These are phyloP conservation scores for Phaonia tiefii DNA, from an alignment of 2,888 invertebrate genomes.

Conservation along the genomic window DNA sequence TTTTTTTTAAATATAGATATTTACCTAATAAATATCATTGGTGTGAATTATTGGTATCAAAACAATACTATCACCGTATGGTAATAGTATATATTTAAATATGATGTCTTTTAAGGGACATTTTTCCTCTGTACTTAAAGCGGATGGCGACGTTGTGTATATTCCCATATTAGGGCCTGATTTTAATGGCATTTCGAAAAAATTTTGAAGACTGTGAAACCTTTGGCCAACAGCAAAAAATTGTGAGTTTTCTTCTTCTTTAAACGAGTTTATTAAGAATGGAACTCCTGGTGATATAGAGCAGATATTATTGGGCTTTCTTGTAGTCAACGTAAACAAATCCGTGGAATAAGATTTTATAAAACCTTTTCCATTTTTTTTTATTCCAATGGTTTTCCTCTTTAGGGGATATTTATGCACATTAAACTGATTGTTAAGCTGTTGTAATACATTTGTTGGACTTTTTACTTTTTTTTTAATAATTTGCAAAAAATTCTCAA, in stretches of 20 bases:
- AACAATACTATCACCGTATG: constrained; percentile 36
- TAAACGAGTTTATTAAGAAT: background rate
- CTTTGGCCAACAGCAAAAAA: too few relatives aligned
- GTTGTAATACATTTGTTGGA: constrained; percentile 9
- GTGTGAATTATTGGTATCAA: constrained; percentile 39
- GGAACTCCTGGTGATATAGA: background rate
- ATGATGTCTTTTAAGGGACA: constrained; percentile 25
- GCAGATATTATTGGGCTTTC: constrained; percentile 33
- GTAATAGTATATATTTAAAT: constrained; percentile 39
- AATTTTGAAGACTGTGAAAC: too few relatives aligned
- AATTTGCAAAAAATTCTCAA: too few relatives aligned
- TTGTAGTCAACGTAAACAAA: constrained; percentile 36
- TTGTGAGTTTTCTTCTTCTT: background rate
- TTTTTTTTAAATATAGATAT: background rate
- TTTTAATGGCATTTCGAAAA: constrained; percentile 18
- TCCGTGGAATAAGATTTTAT: constrained; percentile 4
- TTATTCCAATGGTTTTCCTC: background rate
- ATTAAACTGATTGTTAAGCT: constrained; percentile 2
- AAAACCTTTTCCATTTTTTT: background rate
- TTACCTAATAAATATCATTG: constrained; percentile 36
- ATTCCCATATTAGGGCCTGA: background rate
- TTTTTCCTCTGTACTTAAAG: constrained; percentile 35
- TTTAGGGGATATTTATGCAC: background rate
- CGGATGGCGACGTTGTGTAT: background rate
- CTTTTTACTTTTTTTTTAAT: constrained; percentile 24